Conservation (phyloP, 2,888 invertebrate genomes). For the Sinohyriopsis cumingii region DNA sequence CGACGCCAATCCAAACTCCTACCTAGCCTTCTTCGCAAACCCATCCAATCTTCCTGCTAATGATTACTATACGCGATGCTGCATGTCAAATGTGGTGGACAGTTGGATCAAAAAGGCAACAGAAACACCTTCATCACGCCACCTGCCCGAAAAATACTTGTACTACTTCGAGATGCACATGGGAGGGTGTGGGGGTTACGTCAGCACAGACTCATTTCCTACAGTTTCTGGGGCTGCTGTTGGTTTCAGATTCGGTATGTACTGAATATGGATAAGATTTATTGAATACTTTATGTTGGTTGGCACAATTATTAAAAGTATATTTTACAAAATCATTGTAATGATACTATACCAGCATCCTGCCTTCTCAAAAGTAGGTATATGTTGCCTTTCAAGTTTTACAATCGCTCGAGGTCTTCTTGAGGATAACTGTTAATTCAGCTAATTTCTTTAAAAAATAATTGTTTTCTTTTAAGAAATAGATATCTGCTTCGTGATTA, state of each 20-base stretch:
- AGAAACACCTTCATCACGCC: not conserved
- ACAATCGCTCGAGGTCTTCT: too few species aligned
- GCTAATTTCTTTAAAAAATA: too few species aligned
- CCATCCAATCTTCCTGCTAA: not conserved
- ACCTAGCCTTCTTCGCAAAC: conserved; percentile 3
- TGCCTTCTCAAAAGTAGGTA: too few species aligned
- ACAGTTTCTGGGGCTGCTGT: conserved; percentile 1
- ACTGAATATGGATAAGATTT: too few species aligned
- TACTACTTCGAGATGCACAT: conserved; percentile 12
- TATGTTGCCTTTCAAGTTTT: too few species aligned
- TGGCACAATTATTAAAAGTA: too few species aligned
- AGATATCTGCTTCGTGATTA: too few species aligned
- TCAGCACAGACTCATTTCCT: not conserved
- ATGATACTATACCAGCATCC: too few species aligned
- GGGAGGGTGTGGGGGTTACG: conserved; percentile 2
- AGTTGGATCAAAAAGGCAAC: conserved; percentile 1
- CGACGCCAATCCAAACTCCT: conserved; percentile 6
- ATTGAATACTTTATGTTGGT: too few species aligned
- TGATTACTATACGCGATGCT: conserved; percentile 3
- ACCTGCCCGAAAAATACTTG: conserved; percentile 1
- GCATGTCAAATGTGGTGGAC: not conserved
- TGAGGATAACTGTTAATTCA: too few species aligned
- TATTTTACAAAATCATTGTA: too few species aligned
- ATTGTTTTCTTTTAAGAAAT: too few species aligned
- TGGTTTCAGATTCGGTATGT: conserved; percentile 5